Base-by-base conservation (phyloP, 2,888 invertebrate genomes). In the Gibbula magus region DNA sequence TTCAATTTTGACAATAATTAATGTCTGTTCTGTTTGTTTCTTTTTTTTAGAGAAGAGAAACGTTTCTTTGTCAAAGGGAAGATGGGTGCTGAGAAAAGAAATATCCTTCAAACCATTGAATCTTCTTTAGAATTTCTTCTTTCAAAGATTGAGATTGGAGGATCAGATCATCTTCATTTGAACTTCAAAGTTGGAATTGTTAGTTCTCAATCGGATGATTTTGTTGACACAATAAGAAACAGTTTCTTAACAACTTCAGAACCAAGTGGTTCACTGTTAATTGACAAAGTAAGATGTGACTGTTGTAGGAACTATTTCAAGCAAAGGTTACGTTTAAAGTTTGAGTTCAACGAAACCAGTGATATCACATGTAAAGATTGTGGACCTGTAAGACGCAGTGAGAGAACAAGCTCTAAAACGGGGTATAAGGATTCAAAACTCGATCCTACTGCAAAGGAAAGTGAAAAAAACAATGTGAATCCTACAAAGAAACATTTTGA, bases 361-460 rank as follows among this genome's bases (percentile, higher is more conserved):
- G 70, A 70, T 35, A 39, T 20, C 3, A 70, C 70, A 16, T 70
- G 70, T 20, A 32, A 4, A 70, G 39, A 70, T 10, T 70, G 70
- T 39, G 70, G 32, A n/a, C 70, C 70, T n/a, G 70, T 70, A 7
- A 20, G 70, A 32, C 70, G 70, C 70, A 70, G 70, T 39, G 13
- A 32, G 0, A 70, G 70, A n/a, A 70, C 10, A 39, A 70, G 39
- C 7, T 18, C 70, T 2, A 3, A 70, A n/a, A 70, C 16, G 22
- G 0, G 7, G 18, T 61, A 25, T n/a, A 45, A 45, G 13, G 45
- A 45, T 45, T 45, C 45, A 45, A 35, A 35, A 35, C 45, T 10
- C 13, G 10, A 45, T 45, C 45, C 45, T 45, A 5, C 16, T 61
- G 61, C 22, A 25, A 61, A 18, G 61, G 20, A 32, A 35, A 35